Evolutionary conservation across 2,888 invertebrate species (phyloP), one percentile per base, ranked within the genome.

Genomic region (Hermaeophaga mercurialis): DNA sequence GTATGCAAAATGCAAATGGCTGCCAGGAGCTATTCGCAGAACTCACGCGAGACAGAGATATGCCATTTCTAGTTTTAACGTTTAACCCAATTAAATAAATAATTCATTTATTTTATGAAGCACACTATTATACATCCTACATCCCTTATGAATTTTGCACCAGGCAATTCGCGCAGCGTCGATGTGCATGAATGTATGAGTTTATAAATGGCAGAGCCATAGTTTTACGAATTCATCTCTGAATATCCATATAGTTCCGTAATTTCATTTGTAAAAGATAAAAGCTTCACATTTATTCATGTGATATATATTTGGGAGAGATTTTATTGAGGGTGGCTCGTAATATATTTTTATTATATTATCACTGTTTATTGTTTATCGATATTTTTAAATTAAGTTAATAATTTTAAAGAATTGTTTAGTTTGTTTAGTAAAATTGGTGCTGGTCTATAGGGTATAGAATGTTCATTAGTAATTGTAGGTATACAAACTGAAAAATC

Each of bases 41-140:
- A 55, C 45, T 43, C 52, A 55, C 54, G 56, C 59, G 54, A 61
- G 54, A 49, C 19, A 58, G 38, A 56, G 43, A 58, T 43, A 46
- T 11, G 53, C 59, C 52, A 56, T 61, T 58, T 54, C 58, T 47
- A 55, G 54, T 46, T 56, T 28, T 7, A 56, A 34, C 47, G 52
- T 59, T 59, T 58, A 59, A 56, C 61, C 59, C 58, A 64, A 64
- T 62, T 64, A 63, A 62, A 62, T 62, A 62, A 58, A 64, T 64
- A 64, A 62, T 64, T 62, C 64, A 64, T 62, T 43, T 53, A 22
- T 52, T 55, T 56, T 49, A 55, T 58, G 39, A 34, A 38, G 26
- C 38, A 14, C 31, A 31, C 36, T 54, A 54, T 45, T 39, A 49
- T 49, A 36, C 49, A 33, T 46, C 44, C 19, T 36, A 18, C 22